A percentile compares a stretch with the other conserved stretches of the same genome.
These are phyloP conservation scores for Phortica magna DNA, from an alignment of 2,888 invertebrate genomes.

Conservation along the genomic window DNA sequence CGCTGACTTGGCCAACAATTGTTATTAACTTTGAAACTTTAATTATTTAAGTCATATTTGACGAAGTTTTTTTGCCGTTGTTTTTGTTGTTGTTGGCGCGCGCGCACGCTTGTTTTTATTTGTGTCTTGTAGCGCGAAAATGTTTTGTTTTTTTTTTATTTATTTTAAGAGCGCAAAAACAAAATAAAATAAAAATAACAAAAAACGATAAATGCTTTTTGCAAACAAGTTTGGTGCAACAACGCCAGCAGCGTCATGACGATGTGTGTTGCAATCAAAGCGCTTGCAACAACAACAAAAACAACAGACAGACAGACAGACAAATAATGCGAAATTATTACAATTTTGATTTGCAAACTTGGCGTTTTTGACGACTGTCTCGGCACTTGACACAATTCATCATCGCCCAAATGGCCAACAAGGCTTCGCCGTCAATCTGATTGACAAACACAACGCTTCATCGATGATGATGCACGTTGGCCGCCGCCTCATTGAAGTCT, in stretches of 20 bases:
- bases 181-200: neutral
- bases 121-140: neutral
- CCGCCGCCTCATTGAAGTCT: too few relatives aligned
- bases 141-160: neutral
- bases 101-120: neutral
- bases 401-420: neutral
- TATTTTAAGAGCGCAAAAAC: neutral
- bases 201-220: too few relatives aligned
- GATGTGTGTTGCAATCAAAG: slow-evolving; percentile 3
- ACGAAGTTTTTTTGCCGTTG: neutral
- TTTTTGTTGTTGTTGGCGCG: slow-evolving; percentile 15
- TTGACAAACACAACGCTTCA: neutral
- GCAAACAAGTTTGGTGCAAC: slow-evolving; percentile 18
- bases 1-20: slow-evolving; percentile 9
- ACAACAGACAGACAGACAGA: neutral
- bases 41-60: slow-evolving; percentile 29
- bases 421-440: neutral
- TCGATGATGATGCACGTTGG: too few relatives aligned
- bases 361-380: neutral
- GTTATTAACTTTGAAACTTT: slow-evolving; percentile 22
- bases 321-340: neutral
- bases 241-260: neutral
- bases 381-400: slow-evolving; percentile 1
- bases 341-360: slow-evolving; percentile 16
- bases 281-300: slow-evolving; percentile 1